Evolutionary conservation across 2,888 invertebrate species (phyloP), one percentile per base, ranked within the genome.

Genomic region (Geotrupes spiniger): DNA sequence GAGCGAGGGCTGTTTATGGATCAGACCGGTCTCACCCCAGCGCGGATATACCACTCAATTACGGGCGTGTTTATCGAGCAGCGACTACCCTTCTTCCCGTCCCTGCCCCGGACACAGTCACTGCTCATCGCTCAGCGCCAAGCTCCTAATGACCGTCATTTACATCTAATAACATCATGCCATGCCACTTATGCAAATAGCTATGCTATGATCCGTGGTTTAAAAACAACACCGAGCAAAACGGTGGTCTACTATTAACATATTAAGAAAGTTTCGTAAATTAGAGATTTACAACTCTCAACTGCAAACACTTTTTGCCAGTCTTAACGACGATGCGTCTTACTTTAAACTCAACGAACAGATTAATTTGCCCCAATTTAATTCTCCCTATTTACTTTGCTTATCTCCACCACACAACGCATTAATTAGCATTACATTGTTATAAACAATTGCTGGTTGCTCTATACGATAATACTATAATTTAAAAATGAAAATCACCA

Each of bases 31-130:
- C 51, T 53, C 56, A 53, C 54, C 59, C 57, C 56, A 54, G 57
- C 52, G 56, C 54, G 61, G 59, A 62, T 63, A 62, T 62, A 63
- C 61, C 63, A 62, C 63, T 63, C 63, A 63, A 63, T 63, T 63
- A 63, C 60, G 56, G 60, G 59, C 58, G 60, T 63, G 61, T 62
- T 63, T 63, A 63, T 63, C 60, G 61, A 63, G 59, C 62, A 61
- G 54, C 50, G 56, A 55, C 53, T 51, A 53, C 54, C 53, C 46
- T 17, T 21, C 12, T 27, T 39, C 26, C 11, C 45, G 27, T 16
- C 15, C 14, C 39, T 21, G 40, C 21, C 38, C 49, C 37, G 16
- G 46, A 40, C 37, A 38, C 29, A 40, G 48, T 42, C 38, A 27
- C 50, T 42, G 51, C 52, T 60, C 59, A 58, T 59, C 57, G 58